A percentile compares a stretch with the other conserved stretches of the same genome.
Conservation (phyloP, 2,888 invertebrate genomes). For the Cordylochernes scorpioides region DNA sequence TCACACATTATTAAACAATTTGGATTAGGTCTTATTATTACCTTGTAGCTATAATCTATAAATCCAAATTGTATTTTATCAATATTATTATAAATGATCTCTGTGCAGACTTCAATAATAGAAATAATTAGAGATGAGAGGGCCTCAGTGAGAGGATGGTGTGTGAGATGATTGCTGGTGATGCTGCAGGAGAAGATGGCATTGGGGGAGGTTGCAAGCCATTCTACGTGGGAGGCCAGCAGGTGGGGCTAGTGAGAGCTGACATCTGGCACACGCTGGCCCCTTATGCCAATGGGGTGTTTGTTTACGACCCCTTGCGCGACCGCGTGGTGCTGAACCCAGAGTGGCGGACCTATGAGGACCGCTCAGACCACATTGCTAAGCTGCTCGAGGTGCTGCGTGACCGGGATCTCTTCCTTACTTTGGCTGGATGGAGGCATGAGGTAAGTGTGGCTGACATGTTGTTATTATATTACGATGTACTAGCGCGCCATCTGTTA, state of each 20-base stretch:
- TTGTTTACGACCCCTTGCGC: constrained; percentile 19
- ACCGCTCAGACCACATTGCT: constrained; percentile 38
- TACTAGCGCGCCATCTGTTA: no score
- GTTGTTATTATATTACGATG: no score
- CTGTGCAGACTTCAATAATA: no score
- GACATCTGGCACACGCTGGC: constrained; percentile 47
- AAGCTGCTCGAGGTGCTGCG: constrained; percentile 50
- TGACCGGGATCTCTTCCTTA: constrained; percentile 43
- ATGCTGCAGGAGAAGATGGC: no score
- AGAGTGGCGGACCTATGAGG: constrained; percentile 55
- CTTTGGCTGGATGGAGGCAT: constrained; percentile 51
- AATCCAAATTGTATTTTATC: no score
- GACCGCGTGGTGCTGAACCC: constrained; percentile 56
- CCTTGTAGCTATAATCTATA: no score
- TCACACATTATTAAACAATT: no score
- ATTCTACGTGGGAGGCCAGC: constrained; percentile 60
- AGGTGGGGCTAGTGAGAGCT: constrained; percentile 60
- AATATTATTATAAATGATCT: no score
- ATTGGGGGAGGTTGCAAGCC: constrained; percentile 8
- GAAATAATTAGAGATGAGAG: no score
- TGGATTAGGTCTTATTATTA: no score
- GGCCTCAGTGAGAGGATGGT: no score
- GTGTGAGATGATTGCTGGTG: no score
- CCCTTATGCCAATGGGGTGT: constrained; percentile 51
- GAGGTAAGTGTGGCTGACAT: constrained; percentile 32